phyloP scores from a whole-genome alignment of 2,797 vertebrate species.

The Chlorospingus flavigularis region DNA sequence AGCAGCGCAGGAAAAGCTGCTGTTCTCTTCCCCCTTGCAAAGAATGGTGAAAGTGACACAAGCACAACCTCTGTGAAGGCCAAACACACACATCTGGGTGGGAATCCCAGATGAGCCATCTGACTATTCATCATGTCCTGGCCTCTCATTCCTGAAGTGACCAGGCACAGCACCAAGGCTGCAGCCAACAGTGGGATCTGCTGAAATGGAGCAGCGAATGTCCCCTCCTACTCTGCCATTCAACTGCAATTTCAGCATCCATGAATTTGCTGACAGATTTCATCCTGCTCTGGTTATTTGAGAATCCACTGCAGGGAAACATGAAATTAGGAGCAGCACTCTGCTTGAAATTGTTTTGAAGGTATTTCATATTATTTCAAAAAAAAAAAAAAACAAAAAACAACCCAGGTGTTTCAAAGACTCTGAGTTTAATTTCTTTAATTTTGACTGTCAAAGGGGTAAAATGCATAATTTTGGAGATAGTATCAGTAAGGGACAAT shows the following conservation, averaged over 20 bases:
- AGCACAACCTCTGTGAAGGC: background rate
- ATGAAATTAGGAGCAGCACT: background rate
- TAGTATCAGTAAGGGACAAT: background rate
- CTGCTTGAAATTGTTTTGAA: background rate
- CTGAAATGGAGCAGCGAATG: background rate
- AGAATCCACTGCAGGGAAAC: background rate
- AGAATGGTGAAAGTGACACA: background rate
- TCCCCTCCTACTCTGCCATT: background rate
- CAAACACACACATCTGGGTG: fast-evolving
- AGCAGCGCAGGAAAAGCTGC: background rate
- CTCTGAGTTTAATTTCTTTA: background rate
- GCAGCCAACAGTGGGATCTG: background rate
- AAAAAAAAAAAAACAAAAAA: background rate
- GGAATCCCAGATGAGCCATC: background rate
- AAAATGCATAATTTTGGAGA: background rate
- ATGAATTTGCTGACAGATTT: background rate
- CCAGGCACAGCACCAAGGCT: background rate
- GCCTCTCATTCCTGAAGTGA: background rate
- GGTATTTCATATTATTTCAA: background rate
- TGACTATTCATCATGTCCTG: background rate
- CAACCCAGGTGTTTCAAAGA: background rate
- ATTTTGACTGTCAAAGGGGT: background rate
- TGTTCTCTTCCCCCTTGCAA: background rate
- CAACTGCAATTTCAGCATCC: background rate
- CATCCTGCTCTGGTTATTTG: background rate